A percentile compares a stretch with the other conserved stretches of the same genome.
phyloP scores from a whole-genome alignment of 2,888 invertebrate genomes.

The Catonia carolina region DNA sequence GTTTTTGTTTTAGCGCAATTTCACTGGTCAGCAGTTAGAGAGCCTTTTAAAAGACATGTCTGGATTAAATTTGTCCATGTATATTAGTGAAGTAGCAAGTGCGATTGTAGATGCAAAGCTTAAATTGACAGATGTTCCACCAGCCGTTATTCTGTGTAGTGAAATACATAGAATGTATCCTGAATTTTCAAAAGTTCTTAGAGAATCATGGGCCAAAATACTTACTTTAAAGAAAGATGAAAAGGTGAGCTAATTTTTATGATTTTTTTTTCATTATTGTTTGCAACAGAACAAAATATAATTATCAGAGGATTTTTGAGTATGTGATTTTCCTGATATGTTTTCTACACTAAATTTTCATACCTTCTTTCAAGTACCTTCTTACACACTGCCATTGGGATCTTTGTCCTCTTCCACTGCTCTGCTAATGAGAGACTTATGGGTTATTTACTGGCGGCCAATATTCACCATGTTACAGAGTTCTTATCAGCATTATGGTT shows the following conservation, averaged over 20 bases:
- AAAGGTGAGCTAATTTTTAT: slow-evolving; percentile 43
- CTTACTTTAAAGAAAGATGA: slow-evolving; percentile 68
- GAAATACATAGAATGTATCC: slow-evolving; percentile 82
- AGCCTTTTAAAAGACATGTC: slow-evolving; percentile 77
- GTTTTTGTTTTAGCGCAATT: slow-evolving; percentile 50
- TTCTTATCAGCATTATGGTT: too few relatives aligned
- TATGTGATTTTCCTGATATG: too few relatives aligned
- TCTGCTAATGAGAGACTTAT: too few relatives aligned
- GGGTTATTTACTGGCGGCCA: too few relatives aligned
- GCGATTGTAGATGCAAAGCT: slow-evolving; percentile 90
- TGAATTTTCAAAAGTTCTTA: slow-evolving; percentile 79
- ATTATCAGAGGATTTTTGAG: too few relatives aligned
- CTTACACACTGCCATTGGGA: too few relatives aligned
- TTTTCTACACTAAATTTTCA: too few relatives aligned
- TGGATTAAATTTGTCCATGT: slow-evolving; percentile 88
- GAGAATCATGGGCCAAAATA: slow-evolving; percentile 91
- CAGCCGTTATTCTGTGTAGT: slow-evolving; percentile 80
- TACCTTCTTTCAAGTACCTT: too few relatives aligned
- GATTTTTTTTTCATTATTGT: too few relatives aligned
- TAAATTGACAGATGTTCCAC: slow-evolving; percentile 92
- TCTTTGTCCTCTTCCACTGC: too few relatives aligned
- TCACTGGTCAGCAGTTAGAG: slow-evolving; percentile 78
- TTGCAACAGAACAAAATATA: too few relatives aligned
- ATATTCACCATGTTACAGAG: too few relatives aligned
- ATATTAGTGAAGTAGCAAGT: slow-evolving; percentile 91